Evolutionary conservation across 2,888 invertebrate species (phyloP), one percentile per base, ranked within the genome.

Genomic region (Sabatieria punctata): DNA sequence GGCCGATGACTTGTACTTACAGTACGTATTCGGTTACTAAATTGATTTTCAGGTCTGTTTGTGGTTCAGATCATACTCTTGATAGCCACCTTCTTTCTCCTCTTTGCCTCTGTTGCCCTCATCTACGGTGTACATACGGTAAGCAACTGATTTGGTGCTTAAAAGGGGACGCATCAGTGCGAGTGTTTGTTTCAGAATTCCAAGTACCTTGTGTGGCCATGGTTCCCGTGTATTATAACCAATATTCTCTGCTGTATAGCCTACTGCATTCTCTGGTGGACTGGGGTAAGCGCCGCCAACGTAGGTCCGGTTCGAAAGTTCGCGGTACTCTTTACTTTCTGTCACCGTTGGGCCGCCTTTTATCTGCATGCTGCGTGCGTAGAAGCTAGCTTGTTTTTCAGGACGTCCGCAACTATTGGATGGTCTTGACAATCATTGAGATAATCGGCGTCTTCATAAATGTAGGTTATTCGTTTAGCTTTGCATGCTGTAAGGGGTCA

Each of bases 1-100:
- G n/a, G n/a, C n/a, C n/a, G n/a, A n/a, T n/a, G n/a, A n/a, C n/a
- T n/a, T n/a, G n/a, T n/a, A n/a, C n/a, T n/a, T n/a, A n/a, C n/a
- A n/a, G n/a, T n/a, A n/a, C n/a, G n/a, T n/a, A n/a, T n/a, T n/a
- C n/a, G n/a, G n/a, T n/a, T n/a, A n/a, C n/a, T n/a, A n/a, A n/a
- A n/a, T n/a, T n/a, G n/a, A n/a, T n/a, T 51, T 62, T 49, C 51
- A 63, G 63, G 59, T 19, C 48, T 63, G n/a, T 63, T 64, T 51
- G 54, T 63, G 13, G 55, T 64, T 44, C 63, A 63, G 56, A 56
- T 63, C 4, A 50, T 63, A 13, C 59, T 60, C 43, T 51, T 63
- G 26, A 62, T 63, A 35, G 51, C 55, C 21, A 55, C 58, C n/a
- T 64, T 63, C 48, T 64, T 63, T 47, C 53, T 63, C 1, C 53